A percentile compares a stretch with the other conserved stretches of the same genome.
Conservation (phyloP, 2,888 invertebrate genomes). For the Diloba caeruleocephala region DNA sequence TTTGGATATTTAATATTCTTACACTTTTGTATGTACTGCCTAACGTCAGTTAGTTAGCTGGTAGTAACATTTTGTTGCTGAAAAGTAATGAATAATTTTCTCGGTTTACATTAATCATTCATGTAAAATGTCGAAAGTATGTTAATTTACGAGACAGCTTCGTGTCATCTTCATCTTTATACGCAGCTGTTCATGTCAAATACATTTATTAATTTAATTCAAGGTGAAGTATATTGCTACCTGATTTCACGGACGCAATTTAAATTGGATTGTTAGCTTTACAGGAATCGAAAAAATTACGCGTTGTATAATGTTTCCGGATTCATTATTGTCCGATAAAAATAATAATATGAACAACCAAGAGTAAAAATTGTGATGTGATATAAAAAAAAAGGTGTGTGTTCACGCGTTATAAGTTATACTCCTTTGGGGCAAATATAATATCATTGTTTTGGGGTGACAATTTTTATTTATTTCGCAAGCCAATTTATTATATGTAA, state of each 20-base stretch:
- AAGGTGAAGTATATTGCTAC: constrained; percentile 11
- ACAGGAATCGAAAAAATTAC: too few species aligned
- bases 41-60: background rate
- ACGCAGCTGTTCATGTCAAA: background rate
- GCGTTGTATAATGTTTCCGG: too few species aligned
- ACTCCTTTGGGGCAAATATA: too few species aligned
- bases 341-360: too few species aligned
- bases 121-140: constrained; percentile 16
- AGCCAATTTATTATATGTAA: too few species aligned
- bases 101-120: constrained; percentile 20
- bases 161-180: constrained; percentile 9
- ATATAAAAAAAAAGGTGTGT: too few species aligned
- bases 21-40: background rate
- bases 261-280: constrained; percentile 22
- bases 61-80: background rate
- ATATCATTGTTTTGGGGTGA: too few species aligned
- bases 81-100: constrained; percentile 14
- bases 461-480: too few species aligned
- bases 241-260: constrained; percentile 23
- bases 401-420: too few species aligned
- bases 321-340: too few species aligned
- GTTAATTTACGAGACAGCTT: constrained; percentile 27
- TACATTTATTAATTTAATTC: constrained; percentile 11
- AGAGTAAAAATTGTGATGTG: too few species aligned
- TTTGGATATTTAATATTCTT: constrained; percentile 9